These are phyloP conservation scores for Orchestes rusci DNA, from an alignment of 2,888 invertebrate genomes.

Conservation along the genomic window DNA sequence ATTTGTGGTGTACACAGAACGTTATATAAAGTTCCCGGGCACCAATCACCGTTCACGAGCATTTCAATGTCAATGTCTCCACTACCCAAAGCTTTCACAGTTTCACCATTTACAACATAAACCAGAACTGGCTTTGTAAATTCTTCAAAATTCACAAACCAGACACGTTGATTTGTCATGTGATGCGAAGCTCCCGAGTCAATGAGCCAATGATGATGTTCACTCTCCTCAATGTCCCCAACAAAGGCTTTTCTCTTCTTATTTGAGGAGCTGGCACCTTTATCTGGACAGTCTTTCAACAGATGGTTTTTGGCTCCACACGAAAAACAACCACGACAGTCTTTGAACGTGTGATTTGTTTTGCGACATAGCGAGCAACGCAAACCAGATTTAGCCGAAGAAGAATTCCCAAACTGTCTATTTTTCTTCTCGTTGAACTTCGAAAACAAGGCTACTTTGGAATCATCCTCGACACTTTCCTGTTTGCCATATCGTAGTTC, in stretches of 20 bases:
- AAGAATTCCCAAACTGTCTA: too few relatives aligned
- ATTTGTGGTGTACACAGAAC: neutral
- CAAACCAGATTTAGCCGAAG: neutral
- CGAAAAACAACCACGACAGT: conserved; percentile 2
- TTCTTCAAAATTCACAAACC: neutral
- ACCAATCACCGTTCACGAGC: neutral
- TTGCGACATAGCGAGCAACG: neutral
- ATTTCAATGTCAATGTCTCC: conserved; percentile 1
- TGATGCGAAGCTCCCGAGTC: conserved; percentile 3
- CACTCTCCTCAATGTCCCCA: neutral
- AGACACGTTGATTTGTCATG: neutral
- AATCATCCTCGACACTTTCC: neutral
- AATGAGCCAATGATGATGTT: neutral
- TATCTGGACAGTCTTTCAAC: conserved; percentile 1
- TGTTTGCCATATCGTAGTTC: neutral
- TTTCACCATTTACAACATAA: neutral
- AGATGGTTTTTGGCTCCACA: neutral
- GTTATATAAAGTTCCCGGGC: neutral
- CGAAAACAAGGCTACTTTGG: neutral
- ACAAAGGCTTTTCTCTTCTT: neutral
- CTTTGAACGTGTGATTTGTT: neutral
- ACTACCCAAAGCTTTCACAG: neutral
- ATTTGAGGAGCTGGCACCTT: neutral
- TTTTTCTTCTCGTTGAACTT: neutral
- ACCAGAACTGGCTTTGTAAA: neutral